A percentile compares a stretch with the other conserved stretches of the same genome.
These are phyloP conservation scores for Setipinna tenuifilis DNA, from an alignment of 2,797 vertebrate genomes.

Conservation along the genomic window DNA sequence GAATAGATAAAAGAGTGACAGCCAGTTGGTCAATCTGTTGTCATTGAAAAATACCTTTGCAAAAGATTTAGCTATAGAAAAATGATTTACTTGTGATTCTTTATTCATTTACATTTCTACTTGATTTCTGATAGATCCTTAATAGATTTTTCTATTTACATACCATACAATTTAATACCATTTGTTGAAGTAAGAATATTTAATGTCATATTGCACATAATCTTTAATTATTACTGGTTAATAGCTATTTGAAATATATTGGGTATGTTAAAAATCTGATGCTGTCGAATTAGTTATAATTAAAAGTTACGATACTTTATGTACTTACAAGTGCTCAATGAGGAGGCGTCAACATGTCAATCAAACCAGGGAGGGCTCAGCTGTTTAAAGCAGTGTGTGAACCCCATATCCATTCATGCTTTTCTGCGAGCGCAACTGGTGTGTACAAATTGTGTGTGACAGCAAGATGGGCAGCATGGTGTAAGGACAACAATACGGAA, in stretches of 20 bases:
- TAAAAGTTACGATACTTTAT: not conserved
- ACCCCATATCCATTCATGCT: conserved; percentile 63
- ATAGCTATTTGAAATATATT: no score
- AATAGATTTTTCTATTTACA: not conserved
- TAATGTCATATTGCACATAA: not conserved
- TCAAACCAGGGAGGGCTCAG: conserved; percentile 73
- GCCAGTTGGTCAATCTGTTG: not conserved
- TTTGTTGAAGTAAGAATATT: not conserved
- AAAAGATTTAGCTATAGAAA: not conserved
- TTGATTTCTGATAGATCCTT: not conserved
- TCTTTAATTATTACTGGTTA: no score
- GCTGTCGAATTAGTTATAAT: not conserved
- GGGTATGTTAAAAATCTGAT: not conserved
- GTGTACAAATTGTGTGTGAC: conserved; percentile 59
- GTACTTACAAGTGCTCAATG: not conserved
- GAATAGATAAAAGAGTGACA: not conserved
- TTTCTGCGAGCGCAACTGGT: conserved; percentile 61
- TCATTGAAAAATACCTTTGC: not conserved
- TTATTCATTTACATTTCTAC: not conserved
- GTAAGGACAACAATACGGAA: not conserved
- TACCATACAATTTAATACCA: not conserved
- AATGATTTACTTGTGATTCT: not conserved
- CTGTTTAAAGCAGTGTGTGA: conserved; percentile 78
- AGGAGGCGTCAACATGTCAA: conserved; percentile 64
- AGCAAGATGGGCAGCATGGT: conserved; percentile 46